These are phyloP conservation scores for Pseudopipra pipra DNA, from an alignment of 2,113 vertebrate genomes.

Conservation along the genomic window DNA sequence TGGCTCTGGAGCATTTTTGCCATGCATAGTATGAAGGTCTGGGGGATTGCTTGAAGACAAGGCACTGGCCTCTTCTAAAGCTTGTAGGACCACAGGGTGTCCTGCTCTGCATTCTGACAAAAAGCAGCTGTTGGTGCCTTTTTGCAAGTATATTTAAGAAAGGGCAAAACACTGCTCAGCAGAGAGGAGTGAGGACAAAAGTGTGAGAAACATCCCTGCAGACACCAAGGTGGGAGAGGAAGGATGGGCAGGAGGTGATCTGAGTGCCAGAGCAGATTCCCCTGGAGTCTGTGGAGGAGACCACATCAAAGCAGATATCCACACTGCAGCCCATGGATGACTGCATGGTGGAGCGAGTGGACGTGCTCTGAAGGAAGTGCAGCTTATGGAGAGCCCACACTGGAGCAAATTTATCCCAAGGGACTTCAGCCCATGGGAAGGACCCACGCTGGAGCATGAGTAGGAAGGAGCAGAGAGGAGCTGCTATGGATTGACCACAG, in stretches of 20 bases:
- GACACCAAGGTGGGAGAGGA: neutral
- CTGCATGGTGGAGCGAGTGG: neutral
- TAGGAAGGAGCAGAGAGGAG: neutral
- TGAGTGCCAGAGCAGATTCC: neutral
- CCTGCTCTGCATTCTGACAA: neutral
- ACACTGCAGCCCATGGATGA: neutral
- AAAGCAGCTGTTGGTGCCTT: neutral
- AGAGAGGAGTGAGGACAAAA: neutral
- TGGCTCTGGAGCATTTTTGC: neutral
- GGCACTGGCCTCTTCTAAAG: neutral
- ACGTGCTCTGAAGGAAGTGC: neutral
- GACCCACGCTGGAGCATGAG: neutral
- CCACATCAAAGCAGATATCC: neutral
- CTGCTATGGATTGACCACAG: neutral
- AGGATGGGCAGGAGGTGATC: neutral
- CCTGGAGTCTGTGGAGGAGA: neutral
- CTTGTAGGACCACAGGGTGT: neutral
- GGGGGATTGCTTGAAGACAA: neutral
- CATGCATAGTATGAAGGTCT: fast-evolving
- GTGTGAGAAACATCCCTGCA: neutral
- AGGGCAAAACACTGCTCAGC: neutral
- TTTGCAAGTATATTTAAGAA: neutral
- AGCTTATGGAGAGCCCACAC: neutral
- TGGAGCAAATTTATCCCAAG: neutral
- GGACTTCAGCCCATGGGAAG: neutral